Evolutionary conservation across 2,888 invertebrate species (phyloP), one percentile per base, ranked within the genome.

Genomic region (Chirona hameri): DNA sequence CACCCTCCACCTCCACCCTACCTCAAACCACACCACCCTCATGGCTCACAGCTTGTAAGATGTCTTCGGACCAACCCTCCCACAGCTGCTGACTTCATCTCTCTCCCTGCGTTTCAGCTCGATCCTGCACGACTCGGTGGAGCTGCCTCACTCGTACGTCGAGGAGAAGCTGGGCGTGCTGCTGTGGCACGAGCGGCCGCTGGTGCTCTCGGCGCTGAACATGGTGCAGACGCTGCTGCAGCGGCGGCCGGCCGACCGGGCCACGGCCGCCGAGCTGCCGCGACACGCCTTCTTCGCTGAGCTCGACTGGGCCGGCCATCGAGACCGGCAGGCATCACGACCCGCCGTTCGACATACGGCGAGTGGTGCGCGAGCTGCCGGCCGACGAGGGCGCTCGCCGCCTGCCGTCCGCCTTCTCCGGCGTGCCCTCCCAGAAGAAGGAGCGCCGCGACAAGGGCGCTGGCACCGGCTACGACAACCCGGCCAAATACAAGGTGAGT

Each of bases 341-440:
- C 18, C 31, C 76, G 31, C 76, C 76, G 76, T 76, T 76, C 76
- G 76, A 76, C n/a, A 48, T 79, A 7, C 46, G 46, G 15, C 79
- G 79, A 9, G 48, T 79, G 24, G 46, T 79, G 79, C 46, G 46
- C 46, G 79, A 79, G 79, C 46, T 48, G 9, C n/a, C 79, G 46
- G 9, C 46, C 5, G 79, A 48, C n/a, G 48, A n/a, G 12, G 21
- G 5, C 10, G 4, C 24, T 24, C 48, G 18, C 4, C 79, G 79
- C 79, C 48, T 48, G 79, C 79, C 79, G 12, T 79, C 48, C 48
- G 79, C 79, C 79, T 46, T 72, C 31, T 72, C 72, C 9, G 72
- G 72, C 29, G 31, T 72, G 18, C 72, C 72, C 31, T 46, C 79
- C 24, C 39, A 24, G 24, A 79, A 79, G 24, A 46, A 48, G 48